Conservation (phyloP, 2,113 vertebrate species). For the Emydocephalus ijimae region DNA sequence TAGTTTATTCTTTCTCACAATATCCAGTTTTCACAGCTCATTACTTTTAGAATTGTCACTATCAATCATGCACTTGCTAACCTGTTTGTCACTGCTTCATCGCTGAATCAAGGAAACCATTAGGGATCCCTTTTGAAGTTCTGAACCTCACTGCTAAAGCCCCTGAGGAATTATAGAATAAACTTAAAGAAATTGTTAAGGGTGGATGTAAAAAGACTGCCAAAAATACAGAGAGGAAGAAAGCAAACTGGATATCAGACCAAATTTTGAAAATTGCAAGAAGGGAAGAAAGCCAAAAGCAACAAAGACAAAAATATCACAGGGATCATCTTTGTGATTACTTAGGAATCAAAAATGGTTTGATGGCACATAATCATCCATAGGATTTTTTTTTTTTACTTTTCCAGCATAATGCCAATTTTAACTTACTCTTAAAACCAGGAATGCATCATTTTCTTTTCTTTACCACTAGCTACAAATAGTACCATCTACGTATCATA, state of each 20-base stretch:
- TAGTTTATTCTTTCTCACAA: background rate
- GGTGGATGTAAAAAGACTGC: background rate
- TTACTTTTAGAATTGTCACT: background rate
- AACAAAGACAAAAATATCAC: background rate
- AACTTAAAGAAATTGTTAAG: background rate
- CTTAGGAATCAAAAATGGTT: background rate
- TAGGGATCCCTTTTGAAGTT: background rate
- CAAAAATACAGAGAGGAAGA: background rate
- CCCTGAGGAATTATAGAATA: background rate
- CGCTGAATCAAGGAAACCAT: background rate
- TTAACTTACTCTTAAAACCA: background rate
- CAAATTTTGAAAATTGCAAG: background rate
- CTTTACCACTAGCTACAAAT: background rate
- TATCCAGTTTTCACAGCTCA: background rate
- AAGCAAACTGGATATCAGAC: background rate
- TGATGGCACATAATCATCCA: background rate
- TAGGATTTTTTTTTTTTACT: background rate
- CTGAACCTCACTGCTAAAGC: background rate
- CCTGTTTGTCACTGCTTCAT: background rate
- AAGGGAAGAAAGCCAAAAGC: background rate
- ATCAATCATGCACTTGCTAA: background rate
- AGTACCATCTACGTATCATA: background rate
- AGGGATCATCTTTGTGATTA: background rate
- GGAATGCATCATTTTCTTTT: background rate
- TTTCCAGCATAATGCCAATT: background rate